Percentiles rank a stretch among this genome's conserved stretches.
Evolutionary conservation across 2,888 invertebrate species (phyloP).

Genomic region (Pristionchus japonicus): DNA sequence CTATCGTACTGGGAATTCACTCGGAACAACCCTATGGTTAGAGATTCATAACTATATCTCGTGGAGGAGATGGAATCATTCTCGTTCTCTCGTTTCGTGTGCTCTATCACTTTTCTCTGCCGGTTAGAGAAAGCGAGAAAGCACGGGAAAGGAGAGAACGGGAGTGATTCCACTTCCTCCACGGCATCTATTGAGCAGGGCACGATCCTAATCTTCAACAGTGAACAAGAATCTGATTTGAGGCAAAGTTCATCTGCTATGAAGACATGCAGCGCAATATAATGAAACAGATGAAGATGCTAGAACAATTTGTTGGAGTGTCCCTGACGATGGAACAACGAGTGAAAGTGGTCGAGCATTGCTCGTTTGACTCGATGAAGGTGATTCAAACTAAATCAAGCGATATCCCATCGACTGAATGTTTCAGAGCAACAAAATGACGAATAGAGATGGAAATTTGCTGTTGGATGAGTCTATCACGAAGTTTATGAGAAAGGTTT

Average conservation of each 20-base stretch:
- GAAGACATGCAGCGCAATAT: conserved; percentile 80
- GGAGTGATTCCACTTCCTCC: no score
- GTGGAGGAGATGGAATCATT: neutral
- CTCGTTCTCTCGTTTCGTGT: no score
- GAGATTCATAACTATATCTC: neutral
- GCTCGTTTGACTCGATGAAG: conserved; percentile 86
- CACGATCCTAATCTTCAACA: no score
- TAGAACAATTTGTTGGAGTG: conserved; percentile 84
- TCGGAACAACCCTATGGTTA: conserved; percentile 71
- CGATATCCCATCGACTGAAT: no score
- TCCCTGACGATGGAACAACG: conserved; percentile 78
- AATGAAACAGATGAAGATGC: conserved; percentile 81
- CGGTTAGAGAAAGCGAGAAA: no score
- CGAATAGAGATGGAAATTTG: conserved; percentile 79
- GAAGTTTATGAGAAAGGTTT: conserved; percentile 66
- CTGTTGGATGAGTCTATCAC: conserved; percentile 60
- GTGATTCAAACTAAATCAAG: neutral
- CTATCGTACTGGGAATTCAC: conserved; percentile 75
- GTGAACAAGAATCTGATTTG: neutral
- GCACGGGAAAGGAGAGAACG: neutral
- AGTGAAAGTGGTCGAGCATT: conserved; percentile 82
- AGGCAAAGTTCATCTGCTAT: conserved; percentile 74
- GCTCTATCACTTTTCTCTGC: no score
- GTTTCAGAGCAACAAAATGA: conserved; percentile 82
- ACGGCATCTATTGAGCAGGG: no score